phyloP scores from a whole-genome alignment of 2,888 invertebrate species.

The Patella pellucida region DNA sequence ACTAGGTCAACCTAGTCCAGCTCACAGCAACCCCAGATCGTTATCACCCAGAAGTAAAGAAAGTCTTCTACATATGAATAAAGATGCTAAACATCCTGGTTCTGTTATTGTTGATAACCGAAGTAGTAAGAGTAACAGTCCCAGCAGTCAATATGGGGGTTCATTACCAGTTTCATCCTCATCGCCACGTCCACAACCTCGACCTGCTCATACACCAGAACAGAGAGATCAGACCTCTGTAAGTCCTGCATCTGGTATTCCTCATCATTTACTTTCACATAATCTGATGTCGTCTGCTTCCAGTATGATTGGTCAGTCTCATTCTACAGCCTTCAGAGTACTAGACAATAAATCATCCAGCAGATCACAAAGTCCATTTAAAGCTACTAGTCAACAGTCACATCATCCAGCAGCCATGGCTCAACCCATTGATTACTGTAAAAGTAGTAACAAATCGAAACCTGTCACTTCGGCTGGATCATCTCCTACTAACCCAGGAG shows the following conservation, averaged over 20 bases:
- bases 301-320: constrained; percentile 35
- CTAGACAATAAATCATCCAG: constrained; percentile 39
- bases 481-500: constrained; percentile 19
- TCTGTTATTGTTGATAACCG: constrained; percentile 66
- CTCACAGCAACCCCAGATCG: constrained; percentile 26
- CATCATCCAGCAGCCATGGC: constrained; percentile 46
- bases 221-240: constrained; percentile 44
- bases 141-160: constrained; percentile 32
- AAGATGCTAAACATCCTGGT: constrained; percentile 49
- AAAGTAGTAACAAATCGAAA: constrained; percentile 39
- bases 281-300: constrained; percentile 36
- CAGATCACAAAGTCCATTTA: constrained; percentile 61
- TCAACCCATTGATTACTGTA: constrained; percentile 63
- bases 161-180: constrained; percentile 39
- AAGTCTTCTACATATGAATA: constrained; percentile 52
- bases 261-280: constrained; percentile 47
- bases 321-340: constrained; percentile 46
- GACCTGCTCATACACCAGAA: constrained; percentile 60
- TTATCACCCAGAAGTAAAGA: constrained; percentile 43
- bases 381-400: constrained; percentile 48
- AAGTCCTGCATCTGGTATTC: constrained; percentile 49
- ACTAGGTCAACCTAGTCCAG: constrained; percentile 22
- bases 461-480: constrained; percentile 33
- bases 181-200: constrained; percentile 55
- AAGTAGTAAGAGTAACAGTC: constrained; percentile 36